Conservation (phyloP, 2,797 vertebrate genomes). For the Muscicapa comitata region DNA sequence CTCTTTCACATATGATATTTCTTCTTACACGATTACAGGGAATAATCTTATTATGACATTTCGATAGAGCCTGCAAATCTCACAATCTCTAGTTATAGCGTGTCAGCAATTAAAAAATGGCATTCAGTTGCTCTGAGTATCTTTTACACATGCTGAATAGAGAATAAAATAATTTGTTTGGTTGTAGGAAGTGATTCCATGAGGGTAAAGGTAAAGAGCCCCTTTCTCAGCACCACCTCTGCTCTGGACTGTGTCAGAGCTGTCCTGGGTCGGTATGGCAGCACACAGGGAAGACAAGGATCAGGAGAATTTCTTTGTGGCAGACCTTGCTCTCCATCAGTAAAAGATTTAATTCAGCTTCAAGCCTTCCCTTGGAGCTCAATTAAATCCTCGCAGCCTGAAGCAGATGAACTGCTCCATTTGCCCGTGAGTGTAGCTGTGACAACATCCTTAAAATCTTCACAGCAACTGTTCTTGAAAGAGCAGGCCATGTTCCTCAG, state of each 20-base stretch:
- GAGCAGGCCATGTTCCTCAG: background rate
- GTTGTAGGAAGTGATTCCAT: background rate
- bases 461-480: background rate
- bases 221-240: background rate
- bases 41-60: background rate
- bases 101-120: background rate
- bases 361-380: constrained; percentile 1
- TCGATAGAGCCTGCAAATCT: background rate
- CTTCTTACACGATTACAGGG: background rate
- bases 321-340: background rate
- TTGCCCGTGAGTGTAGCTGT: background rate
- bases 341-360: background rate
- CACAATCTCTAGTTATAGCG: background rate
- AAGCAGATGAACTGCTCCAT: background rate
- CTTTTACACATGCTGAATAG: background rate
- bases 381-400: constrained; percentile 43
- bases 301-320: background rate
- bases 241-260: background rate
- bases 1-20: background rate
- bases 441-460: background rate
- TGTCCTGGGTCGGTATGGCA: background rate
- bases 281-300: background rate
- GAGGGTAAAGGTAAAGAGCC: background rate
- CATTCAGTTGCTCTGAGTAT: background rate
- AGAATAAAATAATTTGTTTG: background rate